These are phyloP conservation scores for Hemitrygon akajei DNA, from an alignment of 2,797 vertebrate species.

Conservation along the genomic window DNA sequence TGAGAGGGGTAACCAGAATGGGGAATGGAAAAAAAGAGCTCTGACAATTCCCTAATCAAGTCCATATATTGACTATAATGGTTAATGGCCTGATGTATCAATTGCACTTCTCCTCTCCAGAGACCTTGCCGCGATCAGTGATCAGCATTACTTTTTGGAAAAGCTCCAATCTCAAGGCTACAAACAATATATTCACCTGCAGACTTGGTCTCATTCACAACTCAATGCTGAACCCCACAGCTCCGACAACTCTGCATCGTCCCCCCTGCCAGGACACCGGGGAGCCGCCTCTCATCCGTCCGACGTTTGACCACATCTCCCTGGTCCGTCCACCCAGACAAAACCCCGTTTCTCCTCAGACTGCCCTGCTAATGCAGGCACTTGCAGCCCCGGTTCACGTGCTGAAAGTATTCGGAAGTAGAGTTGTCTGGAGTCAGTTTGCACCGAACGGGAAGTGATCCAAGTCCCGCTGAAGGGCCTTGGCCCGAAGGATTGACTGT, in stretches of 20 bases:
- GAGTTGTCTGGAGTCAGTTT: background rate
- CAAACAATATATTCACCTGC: background rate
- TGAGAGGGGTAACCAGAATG: no score
- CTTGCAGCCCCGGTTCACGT: background rate
- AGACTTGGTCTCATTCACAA: background rate
- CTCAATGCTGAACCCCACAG: no score
- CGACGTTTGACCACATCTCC: background rate
- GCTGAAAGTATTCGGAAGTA: background rate
- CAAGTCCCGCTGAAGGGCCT: no score
- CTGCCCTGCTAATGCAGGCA: background rate
- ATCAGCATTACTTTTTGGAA: background rate
- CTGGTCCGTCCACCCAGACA: background rate
- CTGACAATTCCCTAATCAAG: no score
- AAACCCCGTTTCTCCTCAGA: background rate
- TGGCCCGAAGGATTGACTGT: no score
- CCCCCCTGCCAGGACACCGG: background rate
- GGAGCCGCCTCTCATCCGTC: no score
- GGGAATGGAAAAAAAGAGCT: no score
- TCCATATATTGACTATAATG: background rate
- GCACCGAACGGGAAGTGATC: background rate
- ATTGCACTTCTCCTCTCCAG: background rate
- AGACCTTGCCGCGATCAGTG: background rate
- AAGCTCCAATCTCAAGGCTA: background rate
- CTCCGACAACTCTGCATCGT: background rate
- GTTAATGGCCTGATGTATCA: background rate